Percentiles rank a stretch among this genome's conserved stretches.
Conservation (phyloP, 2,888 invertebrate species). For the Acleris holmiana region DNA sequence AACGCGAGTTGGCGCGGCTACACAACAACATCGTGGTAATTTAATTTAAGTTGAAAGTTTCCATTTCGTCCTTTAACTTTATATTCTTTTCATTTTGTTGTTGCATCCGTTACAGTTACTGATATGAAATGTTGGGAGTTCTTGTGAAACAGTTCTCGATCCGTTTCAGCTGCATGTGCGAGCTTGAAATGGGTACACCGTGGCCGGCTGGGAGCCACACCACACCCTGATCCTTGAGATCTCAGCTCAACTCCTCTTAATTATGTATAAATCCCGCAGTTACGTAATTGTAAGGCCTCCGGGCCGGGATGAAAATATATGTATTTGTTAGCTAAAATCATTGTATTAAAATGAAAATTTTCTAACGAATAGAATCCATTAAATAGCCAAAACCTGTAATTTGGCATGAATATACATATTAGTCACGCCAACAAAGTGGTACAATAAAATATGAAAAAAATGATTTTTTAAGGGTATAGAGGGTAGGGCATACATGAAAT, state of each 20-base stretch:
- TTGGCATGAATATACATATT: too few species aligned
- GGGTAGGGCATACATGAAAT: too few species aligned
- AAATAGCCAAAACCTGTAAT: too few species aligned
- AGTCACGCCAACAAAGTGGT: too few species aligned
- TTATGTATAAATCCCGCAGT: conserved; percentile 19
- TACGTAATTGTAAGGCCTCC: conserved; percentile 6
- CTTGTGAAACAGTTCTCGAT: conserved; percentile 1
- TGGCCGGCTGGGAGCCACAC: conserved; percentile 2
- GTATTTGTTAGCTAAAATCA: neutral
- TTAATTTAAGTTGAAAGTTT: conserved; percentile 34
- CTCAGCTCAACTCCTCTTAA: conserved; percentile 24
- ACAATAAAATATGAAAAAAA: too few species aligned
- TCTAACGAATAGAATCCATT: neutral
- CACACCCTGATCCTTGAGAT: conserved; percentile 19
- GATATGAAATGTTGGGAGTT: conserved; percentile 9
- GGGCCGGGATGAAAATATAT: neutral
- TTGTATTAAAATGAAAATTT: neutral
- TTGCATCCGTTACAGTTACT: conserved; percentile 28
- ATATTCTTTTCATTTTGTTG: conserved; percentile 31
- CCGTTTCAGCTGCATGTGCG: conserved; percentile 1
- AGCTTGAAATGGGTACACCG: neutral
- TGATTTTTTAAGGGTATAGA: too few species aligned
- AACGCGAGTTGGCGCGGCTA: conserved; percentile 31
- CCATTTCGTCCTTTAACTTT: conserved; percentile 30
- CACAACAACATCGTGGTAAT: conserved; percentile 33